Percentiles rank a stretch among this genome's conserved stretches.
phyloP scores from a whole-genome alignment of 1,140 invertebrate species.

The Papilio xuthus region DNA sequence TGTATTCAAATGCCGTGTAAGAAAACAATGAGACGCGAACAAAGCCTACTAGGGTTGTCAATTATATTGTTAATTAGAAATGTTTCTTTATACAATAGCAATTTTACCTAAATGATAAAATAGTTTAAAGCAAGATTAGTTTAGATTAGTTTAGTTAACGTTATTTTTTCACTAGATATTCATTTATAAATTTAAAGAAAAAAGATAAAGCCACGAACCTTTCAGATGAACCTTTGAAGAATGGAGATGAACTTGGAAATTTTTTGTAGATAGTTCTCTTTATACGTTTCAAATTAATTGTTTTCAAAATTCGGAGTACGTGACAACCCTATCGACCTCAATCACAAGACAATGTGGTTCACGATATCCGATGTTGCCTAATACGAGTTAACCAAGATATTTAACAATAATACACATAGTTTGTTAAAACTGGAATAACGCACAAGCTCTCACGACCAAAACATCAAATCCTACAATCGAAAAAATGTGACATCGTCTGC shows the following conservation, averaged over 20 bases:
- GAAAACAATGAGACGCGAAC: conserved; percentile 26
- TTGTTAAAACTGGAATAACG: background rate
- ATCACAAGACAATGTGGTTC: background rate
- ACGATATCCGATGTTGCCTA: conserved; percentile 28
- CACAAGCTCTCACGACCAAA: background rate
- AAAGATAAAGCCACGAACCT: no score
- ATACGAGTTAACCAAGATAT: conserved; percentile 9
- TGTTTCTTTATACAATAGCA: no score
- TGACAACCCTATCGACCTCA: conserved; percentile 23
- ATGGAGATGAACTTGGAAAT: no score
- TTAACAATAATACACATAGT: conserved; percentile 2
- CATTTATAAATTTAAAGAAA: no score
- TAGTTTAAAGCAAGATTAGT: no score
- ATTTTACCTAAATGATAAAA: no score
- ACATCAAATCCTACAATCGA: no score
- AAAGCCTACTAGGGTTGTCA: conserved; percentile 2
- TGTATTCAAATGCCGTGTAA: conserved; percentile 3
- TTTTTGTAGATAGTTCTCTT: no score
- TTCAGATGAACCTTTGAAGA: no score
- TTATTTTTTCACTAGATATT: no score
- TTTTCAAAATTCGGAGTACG: background rate
- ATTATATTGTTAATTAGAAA: background rate
- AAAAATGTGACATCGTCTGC: no score
- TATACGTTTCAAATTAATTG: background rate
- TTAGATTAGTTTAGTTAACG: no score